Percentiles rank a stretch among this genome's conserved stretches.
These are phyloP conservation scores for Scolanthus callimorphus DNA, from an alignment of 92 coral and sea anemone species.

Conservation along the genomic window DNA sequence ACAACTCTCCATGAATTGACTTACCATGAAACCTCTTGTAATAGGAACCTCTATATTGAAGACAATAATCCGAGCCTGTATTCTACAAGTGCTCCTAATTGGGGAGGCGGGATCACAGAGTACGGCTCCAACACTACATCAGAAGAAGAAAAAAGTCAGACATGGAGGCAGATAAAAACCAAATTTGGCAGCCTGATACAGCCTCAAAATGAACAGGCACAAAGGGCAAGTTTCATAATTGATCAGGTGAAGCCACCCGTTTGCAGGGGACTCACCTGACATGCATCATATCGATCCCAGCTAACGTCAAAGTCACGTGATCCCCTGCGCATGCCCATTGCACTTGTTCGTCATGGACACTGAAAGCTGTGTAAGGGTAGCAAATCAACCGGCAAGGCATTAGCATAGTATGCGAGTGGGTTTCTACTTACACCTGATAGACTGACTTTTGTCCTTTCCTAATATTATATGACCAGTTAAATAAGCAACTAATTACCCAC, in stretches of 20 bases:
- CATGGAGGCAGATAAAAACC: too few species aligned
- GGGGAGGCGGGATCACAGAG: slow-evolving; percentile 83
- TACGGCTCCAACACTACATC: slow-evolving; percentile 82
- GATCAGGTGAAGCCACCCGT: too few species aligned
- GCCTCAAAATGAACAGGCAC: not conserved
- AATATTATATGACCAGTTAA: too few species aligned
- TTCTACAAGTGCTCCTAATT: slow-evolving; percentile 64
- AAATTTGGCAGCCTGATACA: too few species aligned
- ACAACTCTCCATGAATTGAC: slow-evolving; percentile 5
- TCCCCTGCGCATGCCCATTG: slow-evolving; percentile 96
- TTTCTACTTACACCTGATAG: too few species aligned
- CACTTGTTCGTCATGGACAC: slow-evolving; percentile 76
- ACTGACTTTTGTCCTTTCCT: too few species aligned
- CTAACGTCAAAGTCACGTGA: slow-evolving; percentile 73
- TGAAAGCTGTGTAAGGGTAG: slow-evolving; percentile 50
- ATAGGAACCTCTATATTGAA: slow-evolving; percentile 89
- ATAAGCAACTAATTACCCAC: too few species aligned
- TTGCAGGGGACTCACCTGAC: slow-evolving; percentile 73
- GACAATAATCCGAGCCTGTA: slow-evolving; percentile 84
- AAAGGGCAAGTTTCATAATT: not conserved
- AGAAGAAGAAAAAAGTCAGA: too few species aligned
- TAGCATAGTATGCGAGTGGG: too few species aligned
- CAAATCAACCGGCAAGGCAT: too few species aligned
- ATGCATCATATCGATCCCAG: slow-evolving; percentile 95
- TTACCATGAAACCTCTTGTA: slow-evolving; percentile 95